Conservation (phyloP, 2,888 invertebrate species). For the Adelphocoris suturalis region DNA sequence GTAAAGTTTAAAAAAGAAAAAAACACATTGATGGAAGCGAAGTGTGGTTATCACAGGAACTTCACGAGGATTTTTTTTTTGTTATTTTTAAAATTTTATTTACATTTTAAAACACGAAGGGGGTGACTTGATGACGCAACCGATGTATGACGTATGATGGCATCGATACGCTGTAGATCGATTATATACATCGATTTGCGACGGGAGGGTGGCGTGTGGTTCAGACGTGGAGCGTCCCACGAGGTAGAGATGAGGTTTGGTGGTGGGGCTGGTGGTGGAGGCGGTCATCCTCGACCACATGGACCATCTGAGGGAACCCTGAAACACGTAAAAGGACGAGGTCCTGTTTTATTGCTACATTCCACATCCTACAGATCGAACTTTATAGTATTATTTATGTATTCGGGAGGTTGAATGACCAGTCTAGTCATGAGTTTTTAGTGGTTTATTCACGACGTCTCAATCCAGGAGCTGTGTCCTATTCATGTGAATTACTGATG, state of each 20-base stretch:
- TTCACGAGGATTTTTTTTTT: constrained; percentile 70
- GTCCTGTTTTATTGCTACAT: background rate
- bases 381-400: background rate
- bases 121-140: constrained; percentile 4
- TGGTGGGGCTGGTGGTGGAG: constrained; percentile 59
- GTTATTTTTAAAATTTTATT: constrained; percentile 56
- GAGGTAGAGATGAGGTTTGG: constrained; percentile 51
- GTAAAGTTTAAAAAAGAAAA: background rate
- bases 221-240: constrained; percentile 66
- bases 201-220: constrained; percentile 25
- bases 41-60: constrained; percentile 72
- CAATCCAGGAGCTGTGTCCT: no score
- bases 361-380: background rate
- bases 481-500: no score
- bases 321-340: background rate
- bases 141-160: background rate
- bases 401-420: no score
- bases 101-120: constrained; percentile 55
- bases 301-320: constrained; percentile 60
- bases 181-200: background rate
- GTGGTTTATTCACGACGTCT: no score
- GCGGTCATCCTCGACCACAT: constrained; percentile 60
- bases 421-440: no score
- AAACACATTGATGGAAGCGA: constrained; percentile 68
- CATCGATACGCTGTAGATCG: background rate